Conservation (phyloP, 1,140 invertebrate species). For the Meloidogyne hapla region DNA sequence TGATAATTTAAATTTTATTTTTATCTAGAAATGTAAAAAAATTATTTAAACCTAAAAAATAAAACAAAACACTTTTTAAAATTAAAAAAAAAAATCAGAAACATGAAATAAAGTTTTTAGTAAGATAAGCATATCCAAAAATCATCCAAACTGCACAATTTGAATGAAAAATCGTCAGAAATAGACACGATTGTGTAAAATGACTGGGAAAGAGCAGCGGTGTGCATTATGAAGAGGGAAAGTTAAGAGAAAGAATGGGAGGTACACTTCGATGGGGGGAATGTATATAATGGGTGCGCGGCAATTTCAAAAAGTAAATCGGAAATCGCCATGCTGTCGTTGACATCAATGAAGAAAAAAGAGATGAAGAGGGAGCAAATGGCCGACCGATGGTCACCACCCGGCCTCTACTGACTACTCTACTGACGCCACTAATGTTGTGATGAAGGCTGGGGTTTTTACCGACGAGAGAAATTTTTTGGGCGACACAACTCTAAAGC, state of each 20-base stretch:
- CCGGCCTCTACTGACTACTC: background rate
- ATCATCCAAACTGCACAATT: background rate
- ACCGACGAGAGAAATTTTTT: background rate
- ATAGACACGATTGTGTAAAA: background rate
- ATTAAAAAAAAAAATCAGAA: too few species aligned
- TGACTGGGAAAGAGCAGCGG: background rate
- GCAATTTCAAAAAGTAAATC: constrained; percentile 6
- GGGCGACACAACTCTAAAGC: background rate
- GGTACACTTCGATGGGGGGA: background rate
- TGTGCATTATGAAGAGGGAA: background rate
- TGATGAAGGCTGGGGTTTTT: background rate
- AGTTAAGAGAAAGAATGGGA: background rate
- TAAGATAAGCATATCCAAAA: background rate
- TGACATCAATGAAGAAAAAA: background rate
- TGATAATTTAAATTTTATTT: background rate
- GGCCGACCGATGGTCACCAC: constrained; percentile 1
- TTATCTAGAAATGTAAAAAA: background rate
- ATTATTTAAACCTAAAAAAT: too few species aligned
- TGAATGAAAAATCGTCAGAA: background rate
- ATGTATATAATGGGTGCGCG: background rate
- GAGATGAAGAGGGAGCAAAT: background rate
- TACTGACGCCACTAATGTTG: background rate
- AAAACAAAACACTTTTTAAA: too few species aligned
- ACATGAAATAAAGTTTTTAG: too few species aligned
- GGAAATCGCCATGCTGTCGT: constrained; percentile 4